These are phyloP conservation scores for Platysternon megacephalum DNA, from an alignment of 2,113 vertebrate species.

Conservation along the genomic window DNA sequence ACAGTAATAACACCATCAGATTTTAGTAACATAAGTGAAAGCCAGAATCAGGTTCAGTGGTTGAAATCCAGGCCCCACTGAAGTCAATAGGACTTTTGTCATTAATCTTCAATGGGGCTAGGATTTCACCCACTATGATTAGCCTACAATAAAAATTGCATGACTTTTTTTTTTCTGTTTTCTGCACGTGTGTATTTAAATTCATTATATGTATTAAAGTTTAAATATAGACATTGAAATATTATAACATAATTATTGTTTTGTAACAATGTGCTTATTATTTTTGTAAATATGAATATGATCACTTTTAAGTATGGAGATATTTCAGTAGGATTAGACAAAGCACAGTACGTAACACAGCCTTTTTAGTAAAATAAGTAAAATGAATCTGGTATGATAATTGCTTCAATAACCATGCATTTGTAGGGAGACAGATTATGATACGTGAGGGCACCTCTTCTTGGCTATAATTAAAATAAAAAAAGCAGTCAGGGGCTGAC, in stretches of 20 bases:
- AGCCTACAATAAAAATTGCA: neutral
- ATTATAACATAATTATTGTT: neutral
- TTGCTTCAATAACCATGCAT: slow-evolving; percentile 24
- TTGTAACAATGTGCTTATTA: neutral
- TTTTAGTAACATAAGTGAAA: neutral
- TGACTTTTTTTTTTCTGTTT: neutral
- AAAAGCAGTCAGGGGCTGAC: neutral
- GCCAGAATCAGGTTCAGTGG: neutral
- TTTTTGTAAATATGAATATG: neutral
- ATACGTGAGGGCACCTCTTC: neutral
- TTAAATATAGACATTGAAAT: slow-evolving; percentile 5
- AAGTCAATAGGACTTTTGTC: neutral
- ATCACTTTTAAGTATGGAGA: neutral
- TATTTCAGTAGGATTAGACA: slow-evolving; percentile 30
- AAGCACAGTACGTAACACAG: neutral
- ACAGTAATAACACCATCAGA: neutral
- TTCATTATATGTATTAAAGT: neutral
- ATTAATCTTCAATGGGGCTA: neutral
- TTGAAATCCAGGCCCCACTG: neutral
- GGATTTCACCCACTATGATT: neutral
- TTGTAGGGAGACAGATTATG: slow-evolving; percentile 36
- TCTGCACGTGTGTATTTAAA: neutral
- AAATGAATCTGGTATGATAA: neutral
- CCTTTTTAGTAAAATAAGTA: slow-evolving; percentile 14
- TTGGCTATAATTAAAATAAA: neutral